Evolutionary conservation across 2,797 vertebrate genomes (phyloP).

Genomic region (Limnodromus scolopaceus): DNA sequence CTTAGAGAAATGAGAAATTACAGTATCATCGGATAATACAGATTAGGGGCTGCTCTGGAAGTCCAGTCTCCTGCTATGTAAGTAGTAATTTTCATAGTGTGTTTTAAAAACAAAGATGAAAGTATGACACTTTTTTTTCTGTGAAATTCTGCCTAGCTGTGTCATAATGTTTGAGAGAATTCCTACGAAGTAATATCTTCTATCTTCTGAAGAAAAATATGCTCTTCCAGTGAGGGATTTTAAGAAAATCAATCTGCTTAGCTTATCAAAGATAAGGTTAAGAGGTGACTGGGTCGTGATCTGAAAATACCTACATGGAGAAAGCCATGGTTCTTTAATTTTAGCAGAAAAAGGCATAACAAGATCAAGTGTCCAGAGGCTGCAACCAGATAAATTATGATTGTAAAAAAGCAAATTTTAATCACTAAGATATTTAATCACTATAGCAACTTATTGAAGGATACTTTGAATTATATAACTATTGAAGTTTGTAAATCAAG

Average conservation of each 20-base stretch:
- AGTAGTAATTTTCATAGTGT: background rate
- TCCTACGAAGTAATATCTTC: background rate
- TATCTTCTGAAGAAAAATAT: background rate
- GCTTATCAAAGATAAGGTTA: background rate
- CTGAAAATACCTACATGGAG: background rate
- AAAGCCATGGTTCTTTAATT: background rate
- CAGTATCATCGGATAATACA: background rate
- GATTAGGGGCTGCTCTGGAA: background rate
- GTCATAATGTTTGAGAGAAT: background rate
- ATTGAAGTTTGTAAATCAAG: background rate
- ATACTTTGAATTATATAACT: background rate
- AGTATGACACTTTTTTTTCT: background rate
- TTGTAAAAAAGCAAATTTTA: background rate
- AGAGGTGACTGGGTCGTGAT: background rate
- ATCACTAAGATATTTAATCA: background rate
- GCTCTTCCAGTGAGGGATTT: background rate
- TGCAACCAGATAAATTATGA: background rate
- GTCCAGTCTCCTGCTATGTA: background rate
- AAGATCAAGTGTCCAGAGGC: background rate
- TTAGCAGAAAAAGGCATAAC: background rate
- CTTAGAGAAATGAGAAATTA: background rate
- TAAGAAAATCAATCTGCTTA: constrained; percentile 7
- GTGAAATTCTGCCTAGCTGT: background rate
- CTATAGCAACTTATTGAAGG: background rate
- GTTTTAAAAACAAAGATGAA: background rate